These are phyloP conservation scores for Macroglossus sobrinus DNA, from an alignment of 2,113 vertebrate species.

Conservation along the genomic window DNA sequence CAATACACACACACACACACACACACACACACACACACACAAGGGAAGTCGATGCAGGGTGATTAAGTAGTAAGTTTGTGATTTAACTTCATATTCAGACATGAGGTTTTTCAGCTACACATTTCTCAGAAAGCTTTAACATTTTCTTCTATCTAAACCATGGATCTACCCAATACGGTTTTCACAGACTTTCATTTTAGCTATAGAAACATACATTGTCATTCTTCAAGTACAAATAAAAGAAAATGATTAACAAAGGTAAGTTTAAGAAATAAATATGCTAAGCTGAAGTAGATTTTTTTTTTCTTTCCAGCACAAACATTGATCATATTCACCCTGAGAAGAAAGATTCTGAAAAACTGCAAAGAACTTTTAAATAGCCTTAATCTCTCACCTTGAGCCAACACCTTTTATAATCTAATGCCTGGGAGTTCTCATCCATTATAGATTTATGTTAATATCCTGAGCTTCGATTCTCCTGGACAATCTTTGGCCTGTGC, in stretches of 20 bases:
- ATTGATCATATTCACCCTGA: background rate
- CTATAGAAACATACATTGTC: background rate
- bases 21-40: background rate
- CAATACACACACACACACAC: background rate
- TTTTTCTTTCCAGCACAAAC: background rate
- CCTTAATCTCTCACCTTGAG: background rate
- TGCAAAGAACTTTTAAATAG: background rate
- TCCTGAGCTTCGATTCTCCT: background rate
- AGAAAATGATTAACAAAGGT: background rate
- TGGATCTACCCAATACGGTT: background rate
- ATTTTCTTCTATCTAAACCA: background rate
- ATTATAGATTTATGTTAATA: background rate
- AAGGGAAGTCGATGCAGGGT: background rate
- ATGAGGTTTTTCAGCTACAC: background rate
- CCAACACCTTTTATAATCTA: background rate
- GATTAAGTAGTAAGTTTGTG: background rate
- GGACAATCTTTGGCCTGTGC: background rate
- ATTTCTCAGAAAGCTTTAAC: background rate
- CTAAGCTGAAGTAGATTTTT: background rate
- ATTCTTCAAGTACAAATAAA: background rate
- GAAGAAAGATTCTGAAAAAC: slow-evolving; percentile 19
- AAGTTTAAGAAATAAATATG: background rate
- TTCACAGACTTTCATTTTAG: background rate
- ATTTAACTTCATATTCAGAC: background rate
- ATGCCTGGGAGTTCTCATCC: background rate